Evolutionary conservation across 2,888 invertebrate genomes (phyloP).

Genomic region (Megastigmus dorsalis): DNA sequence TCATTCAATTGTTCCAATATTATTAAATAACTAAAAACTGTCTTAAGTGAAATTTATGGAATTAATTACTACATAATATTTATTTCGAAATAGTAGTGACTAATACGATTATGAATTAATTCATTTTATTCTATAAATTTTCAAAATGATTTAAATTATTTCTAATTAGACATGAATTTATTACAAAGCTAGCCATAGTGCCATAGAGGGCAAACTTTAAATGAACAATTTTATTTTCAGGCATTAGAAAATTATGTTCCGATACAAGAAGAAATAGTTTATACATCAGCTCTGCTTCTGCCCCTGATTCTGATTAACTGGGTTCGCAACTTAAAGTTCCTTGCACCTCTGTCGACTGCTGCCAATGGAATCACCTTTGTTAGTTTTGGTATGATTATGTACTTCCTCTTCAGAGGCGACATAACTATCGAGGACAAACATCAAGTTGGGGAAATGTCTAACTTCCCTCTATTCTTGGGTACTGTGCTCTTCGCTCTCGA

Average conservation of each 20-base stretch:
- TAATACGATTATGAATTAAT: no score
- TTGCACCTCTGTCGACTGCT: conserved; percentile 92
- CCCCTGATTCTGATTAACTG: conserved; percentile 88
- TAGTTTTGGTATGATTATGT: conserved; percentile 90
- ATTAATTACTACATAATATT: no score
- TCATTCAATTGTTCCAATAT: no score
- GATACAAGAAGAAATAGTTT: conserved; percentile 77
- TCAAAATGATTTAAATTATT: no score
- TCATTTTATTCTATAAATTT: no score
- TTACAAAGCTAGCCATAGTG: no score
- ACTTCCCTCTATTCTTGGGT: conserved; percentile 95
- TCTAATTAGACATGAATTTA: no score
- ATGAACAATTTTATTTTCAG: conserved; percentile 73
- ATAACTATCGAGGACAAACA: conserved; percentile 80
- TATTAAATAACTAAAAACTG: no score
- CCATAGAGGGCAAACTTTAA: no score
- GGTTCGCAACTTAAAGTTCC: conserved; percentile 87
- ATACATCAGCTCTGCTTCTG: conserved; percentile 79
- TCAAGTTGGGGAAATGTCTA: conserved; percentile 79
- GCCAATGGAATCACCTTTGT: conserved; percentile 90
- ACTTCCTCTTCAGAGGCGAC: conserved; percentile 87
- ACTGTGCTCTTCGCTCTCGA: conserved; percentile 97
- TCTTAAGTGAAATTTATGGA: no score
- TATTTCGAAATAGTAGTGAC: no score
- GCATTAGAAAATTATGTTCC: conserved; percentile 72